A percentile compares a stretch with the other conserved stretches of the same genome.
Evolutionary conservation across 2,113 vertebrate species (phyloP).

Genomic region (Anhinga rufa): DNA sequence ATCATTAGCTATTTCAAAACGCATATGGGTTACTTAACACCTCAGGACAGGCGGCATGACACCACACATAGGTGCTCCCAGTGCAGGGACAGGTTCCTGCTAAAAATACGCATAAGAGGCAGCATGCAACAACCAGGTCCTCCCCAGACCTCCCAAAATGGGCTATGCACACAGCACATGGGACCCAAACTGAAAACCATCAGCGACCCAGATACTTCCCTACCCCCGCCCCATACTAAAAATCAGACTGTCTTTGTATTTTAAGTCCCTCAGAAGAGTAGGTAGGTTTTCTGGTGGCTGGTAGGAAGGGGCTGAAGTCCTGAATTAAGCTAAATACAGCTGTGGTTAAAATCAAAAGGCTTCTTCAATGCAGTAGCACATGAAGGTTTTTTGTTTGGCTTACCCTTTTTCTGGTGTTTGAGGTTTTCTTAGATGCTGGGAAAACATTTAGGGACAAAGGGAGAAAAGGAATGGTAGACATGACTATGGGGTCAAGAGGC

Average conservation of each 20-base stretch:
- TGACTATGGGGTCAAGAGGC: not conserved
- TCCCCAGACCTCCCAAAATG: not conserved
- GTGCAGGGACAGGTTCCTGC: not conserved
- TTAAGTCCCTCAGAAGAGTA: not conserved
- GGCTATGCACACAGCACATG: fast-evolving
- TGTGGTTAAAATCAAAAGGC: not conserved
- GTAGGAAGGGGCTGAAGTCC: not conserved
- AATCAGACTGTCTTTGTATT: not conserved
- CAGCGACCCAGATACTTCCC: not conserved
- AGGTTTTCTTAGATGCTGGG: not conserved
- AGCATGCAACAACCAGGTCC: fast-evolving
- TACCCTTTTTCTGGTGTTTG: not conserved
- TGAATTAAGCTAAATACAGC: not conserved
- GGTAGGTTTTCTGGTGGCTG: not conserved
- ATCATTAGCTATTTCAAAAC: conserved; percentile 44
- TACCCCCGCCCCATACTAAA: fast-evolving
- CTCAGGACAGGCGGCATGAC: not conserved
- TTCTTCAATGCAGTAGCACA: not conserved
- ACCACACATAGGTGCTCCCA: not conserved
- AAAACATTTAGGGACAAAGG: not conserved
- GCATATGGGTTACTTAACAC: not conserved
- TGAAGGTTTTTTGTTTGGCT: not conserved
- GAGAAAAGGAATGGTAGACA: not conserved
- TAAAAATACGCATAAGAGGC: not conserved
- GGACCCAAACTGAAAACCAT: not conserved